Conservation (phyloP, 2,888 invertebrate species). For the Lepetodrilus schrolli region DNA sequence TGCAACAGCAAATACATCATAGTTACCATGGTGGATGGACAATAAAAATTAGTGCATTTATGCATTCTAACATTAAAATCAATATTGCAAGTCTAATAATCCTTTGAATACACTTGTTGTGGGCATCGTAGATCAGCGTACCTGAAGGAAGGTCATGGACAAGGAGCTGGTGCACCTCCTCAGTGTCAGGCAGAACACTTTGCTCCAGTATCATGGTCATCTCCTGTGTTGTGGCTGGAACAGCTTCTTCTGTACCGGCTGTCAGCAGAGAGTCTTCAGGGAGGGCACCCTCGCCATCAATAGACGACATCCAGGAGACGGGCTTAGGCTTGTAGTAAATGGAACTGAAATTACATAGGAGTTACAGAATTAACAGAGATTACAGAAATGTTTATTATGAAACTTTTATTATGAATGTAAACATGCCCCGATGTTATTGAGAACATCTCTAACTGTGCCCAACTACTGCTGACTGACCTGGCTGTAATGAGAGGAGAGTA, state of each 20-base stretch:
- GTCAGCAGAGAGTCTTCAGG: not conserved
- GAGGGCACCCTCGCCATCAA: not conserved
- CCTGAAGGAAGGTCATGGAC: not conserved
- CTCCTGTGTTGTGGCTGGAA: slow-evolving; percentile 35
- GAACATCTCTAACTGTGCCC: too few species aligned
- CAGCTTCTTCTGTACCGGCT: not conserved
- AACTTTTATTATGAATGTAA: not conserved
- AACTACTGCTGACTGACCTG: too few species aligned
- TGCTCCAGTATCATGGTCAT: slow-evolving; percentile 61
- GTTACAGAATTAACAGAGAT: too few species aligned
- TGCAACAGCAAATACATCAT: too few species aligned
- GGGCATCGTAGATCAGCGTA: too few species aligned
- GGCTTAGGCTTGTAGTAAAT: slow-evolving; percentile 7
- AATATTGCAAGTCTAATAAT: too few species aligned
- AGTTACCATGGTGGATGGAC: too few species aligned
- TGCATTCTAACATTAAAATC: too few species aligned
- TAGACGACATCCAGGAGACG: not conserved
- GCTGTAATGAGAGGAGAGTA: not conserved
- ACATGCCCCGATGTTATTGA: not conserved
- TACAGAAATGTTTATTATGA: too few species aligned
- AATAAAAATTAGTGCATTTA: too few species aligned
- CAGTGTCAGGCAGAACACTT: slow-evolving; percentile 47
- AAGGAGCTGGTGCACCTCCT: not conserved
- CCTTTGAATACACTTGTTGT: too few species aligned
- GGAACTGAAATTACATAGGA: slow-evolving; percentile 12